These are phyloP conservation scores for Sisyra nigra DNA, from an alignment of 2,888 invertebrate genomes.

Conservation along the genomic window DNA sequence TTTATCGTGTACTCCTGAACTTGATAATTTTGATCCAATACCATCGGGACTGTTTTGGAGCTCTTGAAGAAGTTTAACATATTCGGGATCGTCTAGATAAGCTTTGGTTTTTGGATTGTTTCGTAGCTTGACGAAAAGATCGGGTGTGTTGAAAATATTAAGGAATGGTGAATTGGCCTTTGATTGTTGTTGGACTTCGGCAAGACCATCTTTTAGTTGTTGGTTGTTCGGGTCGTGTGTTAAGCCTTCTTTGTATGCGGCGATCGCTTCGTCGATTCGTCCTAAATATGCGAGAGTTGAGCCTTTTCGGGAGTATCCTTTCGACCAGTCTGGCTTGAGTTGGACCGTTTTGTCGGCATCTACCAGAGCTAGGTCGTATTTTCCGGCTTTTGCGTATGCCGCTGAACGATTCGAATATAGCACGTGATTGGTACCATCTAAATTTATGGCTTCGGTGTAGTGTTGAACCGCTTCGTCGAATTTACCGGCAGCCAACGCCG, in stretches of 20 bases:
- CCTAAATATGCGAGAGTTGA: slow-evolving; percentile 67
- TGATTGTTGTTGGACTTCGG: slow-evolving; percentile 31
- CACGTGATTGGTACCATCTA: slow-evolving; percentile 74
- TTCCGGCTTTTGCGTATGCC: slow-evolving; percentile 66
- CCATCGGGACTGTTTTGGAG: slow-evolving; percentile 47
- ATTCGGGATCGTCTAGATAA: slow-evolving; percentile 59
- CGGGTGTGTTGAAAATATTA: slow-evolving; percentile 39
- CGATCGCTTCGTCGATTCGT: slow-evolving; percentile 55
- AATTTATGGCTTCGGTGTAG: slow-evolving; percentile 65
- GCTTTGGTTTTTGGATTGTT: slow-evolving; percentile 52
- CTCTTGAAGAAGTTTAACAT: slow-evolving; percentile 43
- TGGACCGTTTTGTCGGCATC: slow-evolving; percentile 75
- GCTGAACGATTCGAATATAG: slow-evolving; percentile 85
- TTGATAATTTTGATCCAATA: slow-evolving; percentile 26
- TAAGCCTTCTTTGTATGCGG: slow-evolving; percentile 59
- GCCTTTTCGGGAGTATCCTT: slow-evolving; percentile 81
- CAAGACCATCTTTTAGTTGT: slow-evolving; percentile 49
- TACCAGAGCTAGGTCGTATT: slow-evolving; percentile 55
- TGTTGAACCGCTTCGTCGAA: slow-evolving; percentile 61
- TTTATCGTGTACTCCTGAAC: slow-evolving; percentile 52
- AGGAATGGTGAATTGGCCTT: slow-evolving; percentile 16
- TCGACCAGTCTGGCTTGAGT: slow-evolving; percentile 72
- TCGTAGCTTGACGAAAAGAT: slow-evolving; percentile 41
- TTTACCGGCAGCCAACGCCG: slow-evolving; percentile 60
- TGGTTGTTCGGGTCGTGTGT: slow-evolving; percentile 54